Percentiles rank a stretch among this genome's conserved stretches.
phyloP scores from a whole-genome alignment of 2,888 invertebrate species.

The Galeopsomyia nigrocyanea region DNA sequence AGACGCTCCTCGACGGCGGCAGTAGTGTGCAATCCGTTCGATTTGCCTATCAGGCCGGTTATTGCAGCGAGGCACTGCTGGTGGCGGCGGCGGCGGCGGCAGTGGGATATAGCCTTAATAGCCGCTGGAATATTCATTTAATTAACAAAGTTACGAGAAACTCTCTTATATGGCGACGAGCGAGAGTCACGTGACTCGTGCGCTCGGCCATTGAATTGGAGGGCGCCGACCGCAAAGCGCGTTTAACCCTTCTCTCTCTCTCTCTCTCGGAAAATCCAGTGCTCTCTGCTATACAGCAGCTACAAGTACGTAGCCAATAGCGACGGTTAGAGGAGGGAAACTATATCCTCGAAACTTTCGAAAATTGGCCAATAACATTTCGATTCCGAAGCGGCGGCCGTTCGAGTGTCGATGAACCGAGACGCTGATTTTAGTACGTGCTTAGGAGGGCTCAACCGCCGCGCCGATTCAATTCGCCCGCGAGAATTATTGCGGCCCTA shows the following conservation, averaged over 20 bases:
- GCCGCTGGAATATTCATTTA: constrained; percentile 37
- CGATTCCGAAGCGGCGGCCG: constrained; percentile 27
- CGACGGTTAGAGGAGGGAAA: not conserved
- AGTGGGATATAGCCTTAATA: constrained; percentile 7
- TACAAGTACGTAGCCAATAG: constrained; percentile 8
- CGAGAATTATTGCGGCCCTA: constrained; percentile 20
- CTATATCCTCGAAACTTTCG: constrained; percentile 30
- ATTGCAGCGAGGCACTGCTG: not conserved
- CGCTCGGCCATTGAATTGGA: constrained; percentile 26
- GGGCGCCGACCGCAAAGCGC: constrained; percentile 19
- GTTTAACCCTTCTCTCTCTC: constrained; percentile 24
- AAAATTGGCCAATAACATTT: constrained; percentile 43
- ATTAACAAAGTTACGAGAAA: constrained; percentile 43
- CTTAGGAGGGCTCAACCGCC: constrained; percentile 7
- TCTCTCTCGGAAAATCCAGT: not conserved
- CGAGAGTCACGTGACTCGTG: constrained; percentile 13
- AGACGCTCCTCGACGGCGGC: not conserved
- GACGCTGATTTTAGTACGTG: constrained; percentile 37
- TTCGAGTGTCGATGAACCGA: constrained; percentile 25
- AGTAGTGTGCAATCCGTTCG: constrained; percentile 4
- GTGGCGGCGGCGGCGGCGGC: constrained; percentile 6
- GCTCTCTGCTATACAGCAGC: no score
- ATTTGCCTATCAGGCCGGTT: constrained; percentile 20
- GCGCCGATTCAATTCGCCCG: not conserved
- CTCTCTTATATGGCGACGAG: constrained; percentile 9